Percentiles rank a stretch among this genome's conserved stretches.
phyloP scores from a whole-genome alignment of 2,888 invertebrate species.

The Chloromyia formosa region DNA sequence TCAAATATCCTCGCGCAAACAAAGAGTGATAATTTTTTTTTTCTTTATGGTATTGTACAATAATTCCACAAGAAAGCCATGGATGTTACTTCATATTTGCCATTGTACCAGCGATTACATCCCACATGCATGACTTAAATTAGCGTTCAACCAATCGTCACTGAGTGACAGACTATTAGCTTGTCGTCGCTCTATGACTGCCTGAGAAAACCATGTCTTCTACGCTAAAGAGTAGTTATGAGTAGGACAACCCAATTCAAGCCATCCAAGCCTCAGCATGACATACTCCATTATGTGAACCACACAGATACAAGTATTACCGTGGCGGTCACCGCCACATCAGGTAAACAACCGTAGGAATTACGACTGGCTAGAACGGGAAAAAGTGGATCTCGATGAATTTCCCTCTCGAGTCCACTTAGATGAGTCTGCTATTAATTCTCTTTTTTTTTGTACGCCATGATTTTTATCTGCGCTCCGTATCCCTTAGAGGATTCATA shows the following conservation, averaged over 20 bases:
- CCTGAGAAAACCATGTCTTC: background rate
- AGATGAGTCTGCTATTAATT: conserved; percentile 1
- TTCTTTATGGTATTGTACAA: too few species aligned
- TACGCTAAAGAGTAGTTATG: background rate
- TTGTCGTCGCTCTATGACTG: background rate
- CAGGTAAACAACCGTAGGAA: background rate
- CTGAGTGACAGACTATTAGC: background rate
- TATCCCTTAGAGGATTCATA: conserved; percentile 5
- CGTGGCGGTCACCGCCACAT: background rate
- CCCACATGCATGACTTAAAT: background rate
- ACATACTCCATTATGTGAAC: too few species aligned
- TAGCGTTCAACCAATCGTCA: background rate
- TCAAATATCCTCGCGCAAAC: too few species aligned
- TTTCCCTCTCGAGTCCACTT: conserved; percentile 7
- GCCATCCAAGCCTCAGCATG: background rate
- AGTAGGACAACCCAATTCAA: background rate
- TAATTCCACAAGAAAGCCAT: too few species aligned
- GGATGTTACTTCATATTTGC: too few species aligned
- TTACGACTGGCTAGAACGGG: background rate
- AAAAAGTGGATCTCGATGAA: background rate
- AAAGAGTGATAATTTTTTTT: too few species aligned
- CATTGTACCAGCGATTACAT: too few species aligned
- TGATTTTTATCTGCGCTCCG: background rate
- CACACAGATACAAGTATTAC: background rate
- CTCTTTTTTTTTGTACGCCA: background rate